Evolutionary conservation across 2,888 invertebrate genomes (phyloP), one percentile per base, ranked within the genome.

Genomic region (Odontocerum albicorne): DNA sequence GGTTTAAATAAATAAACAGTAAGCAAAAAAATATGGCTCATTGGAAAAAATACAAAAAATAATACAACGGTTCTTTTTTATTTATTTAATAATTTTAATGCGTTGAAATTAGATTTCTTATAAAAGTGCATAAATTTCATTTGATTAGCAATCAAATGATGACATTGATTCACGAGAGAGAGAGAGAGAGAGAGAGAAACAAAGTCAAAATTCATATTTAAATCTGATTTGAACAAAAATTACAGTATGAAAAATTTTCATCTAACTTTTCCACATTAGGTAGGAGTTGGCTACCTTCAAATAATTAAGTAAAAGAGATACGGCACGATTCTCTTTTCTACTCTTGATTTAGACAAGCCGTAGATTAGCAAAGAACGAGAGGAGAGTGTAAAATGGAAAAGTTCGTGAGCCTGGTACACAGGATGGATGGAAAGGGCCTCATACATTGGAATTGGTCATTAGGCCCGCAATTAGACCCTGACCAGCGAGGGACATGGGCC

Each of bases 401-500:
- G 36, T 36, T 16, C 16, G 16, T 15, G 36, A 36, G 36, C 16
- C 16, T 15, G 15, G 36, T 13, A 8, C 15, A 16, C 7, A 16
- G 36, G 15, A 13, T 17, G 40, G 16, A 27, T 27, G 21, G 8
- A 17, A 7, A 7, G 31, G 43, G 43, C 17, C 13, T 12, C 22
- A 43, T 16, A 43, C 31, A 43, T 43, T 43, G 22, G 31, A 43
- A 43, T 43, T 43, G 43, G 43, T 27, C 43, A 27, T 27, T 27
- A 43, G 31, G 10, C 8, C 16, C 7, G 43, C 16, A 43, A 43
- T 43, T 43, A 43, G 27, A 27, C 27, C 16, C 43, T 31, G 43
- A 15, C 43, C 27, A 27, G 20, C 31, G 15, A 10, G 4, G 19
- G 2, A 7, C n/a, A 8, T 12, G 13, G 21, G n/a, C 4, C 21